Evolutionary conservation across 2,888 invertebrate species (phyloP).

Genomic region (Ecliptopera silaceata): DNA sequence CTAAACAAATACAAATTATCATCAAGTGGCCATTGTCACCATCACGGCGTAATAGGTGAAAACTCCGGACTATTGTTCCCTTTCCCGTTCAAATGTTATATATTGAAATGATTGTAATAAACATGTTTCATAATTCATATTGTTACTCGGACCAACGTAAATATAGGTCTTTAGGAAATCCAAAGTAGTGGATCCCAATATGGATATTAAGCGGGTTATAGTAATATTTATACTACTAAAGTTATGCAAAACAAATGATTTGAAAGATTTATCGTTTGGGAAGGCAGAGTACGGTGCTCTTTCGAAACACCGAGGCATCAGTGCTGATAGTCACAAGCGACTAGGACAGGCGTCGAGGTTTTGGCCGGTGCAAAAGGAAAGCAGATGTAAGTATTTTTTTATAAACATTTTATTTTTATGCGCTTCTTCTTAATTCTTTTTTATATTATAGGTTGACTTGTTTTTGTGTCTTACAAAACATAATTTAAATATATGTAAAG

Average conservation of each 20-base stretch:
- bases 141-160: neutral
- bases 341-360: conserved; percentile 48
- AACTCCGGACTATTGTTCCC: conserved; percentile 49
- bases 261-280: conserved; percentile 36
- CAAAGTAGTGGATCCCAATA: neutral
- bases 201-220: conserved; percentile 12
- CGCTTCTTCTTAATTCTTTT: too few species aligned
- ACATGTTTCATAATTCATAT: conserved; percentile 23
- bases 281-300: conserved; percentile 33
- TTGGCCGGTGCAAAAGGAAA: conserved; percentile 69
- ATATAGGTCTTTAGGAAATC: neutral
- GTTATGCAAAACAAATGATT: conserved; percentile 45
- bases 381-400: conserved; percentile 62
- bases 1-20: conserved; percentile 52
- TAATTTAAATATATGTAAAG: too few species aligned
- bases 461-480: too few species aligned
- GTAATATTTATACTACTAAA: conserved; percentile 35
- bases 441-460: too few species aligned
- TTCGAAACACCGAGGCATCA: conserved; percentile 38
- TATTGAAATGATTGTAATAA: conserved; percentile 28
- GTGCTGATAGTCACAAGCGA: conserved; percentile 29
- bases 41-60: conserved; percentile 46
- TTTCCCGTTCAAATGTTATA: conserved; percentile 38
- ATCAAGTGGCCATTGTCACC: conserved; percentile 55
- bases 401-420: too few species aligned